Percentiles rank a stretch among this genome's conserved stretches.
Conservation (phyloP, 2,888 invertebrate species). For the Ichneumoninae sp. region DNA sequence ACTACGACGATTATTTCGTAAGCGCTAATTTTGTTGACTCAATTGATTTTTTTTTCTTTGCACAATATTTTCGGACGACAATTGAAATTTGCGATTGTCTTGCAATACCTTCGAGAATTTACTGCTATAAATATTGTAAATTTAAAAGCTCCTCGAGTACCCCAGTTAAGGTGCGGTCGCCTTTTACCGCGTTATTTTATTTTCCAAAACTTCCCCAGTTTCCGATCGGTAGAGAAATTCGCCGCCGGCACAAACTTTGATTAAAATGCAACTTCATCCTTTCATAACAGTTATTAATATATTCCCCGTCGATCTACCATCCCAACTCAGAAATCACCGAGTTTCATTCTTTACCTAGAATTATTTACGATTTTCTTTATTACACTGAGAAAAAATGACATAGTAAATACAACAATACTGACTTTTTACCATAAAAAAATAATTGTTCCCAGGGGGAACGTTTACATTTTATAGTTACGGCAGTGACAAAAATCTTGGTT, state of each 20-base stretch:
- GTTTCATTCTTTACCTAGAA: constrained; percentile 1
- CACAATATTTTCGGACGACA: not conserved
- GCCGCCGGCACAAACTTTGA: constrained; percentile 41
- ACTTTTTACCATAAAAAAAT: too few relatives aligned
- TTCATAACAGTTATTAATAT: constrained; percentile 55
- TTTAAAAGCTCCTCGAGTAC: constrained; percentile 43
- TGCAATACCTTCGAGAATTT: constrained; percentile 11
- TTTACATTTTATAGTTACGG: too few relatives aligned
- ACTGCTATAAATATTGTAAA: constrained; percentile 43
- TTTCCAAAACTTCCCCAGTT: constrained; percentile 17
- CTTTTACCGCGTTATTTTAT: not conserved
- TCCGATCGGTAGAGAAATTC: constrained; percentile 49
- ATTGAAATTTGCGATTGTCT: constrained; percentile 22
- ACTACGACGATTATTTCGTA: too few relatives aligned
- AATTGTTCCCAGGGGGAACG: too few relatives aligned
- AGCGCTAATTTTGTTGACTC: too few relatives aligned
- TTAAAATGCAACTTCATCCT: constrained; percentile 29
- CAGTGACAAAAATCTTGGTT: too few relatives aligned
- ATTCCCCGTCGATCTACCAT: constrained; percentile 22
- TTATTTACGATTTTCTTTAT: not conserved
- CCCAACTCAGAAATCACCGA: not conserved
- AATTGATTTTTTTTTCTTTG: too few relatives aligned
- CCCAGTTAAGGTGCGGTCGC: not conserved
- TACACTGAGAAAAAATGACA: too few relatives aligned
- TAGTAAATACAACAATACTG: too few relatives aligned